phyloP scores from a whole-genome alignment of 2,797 vertebrate genomes.

The Falco novaeseelandiae region DNA sequence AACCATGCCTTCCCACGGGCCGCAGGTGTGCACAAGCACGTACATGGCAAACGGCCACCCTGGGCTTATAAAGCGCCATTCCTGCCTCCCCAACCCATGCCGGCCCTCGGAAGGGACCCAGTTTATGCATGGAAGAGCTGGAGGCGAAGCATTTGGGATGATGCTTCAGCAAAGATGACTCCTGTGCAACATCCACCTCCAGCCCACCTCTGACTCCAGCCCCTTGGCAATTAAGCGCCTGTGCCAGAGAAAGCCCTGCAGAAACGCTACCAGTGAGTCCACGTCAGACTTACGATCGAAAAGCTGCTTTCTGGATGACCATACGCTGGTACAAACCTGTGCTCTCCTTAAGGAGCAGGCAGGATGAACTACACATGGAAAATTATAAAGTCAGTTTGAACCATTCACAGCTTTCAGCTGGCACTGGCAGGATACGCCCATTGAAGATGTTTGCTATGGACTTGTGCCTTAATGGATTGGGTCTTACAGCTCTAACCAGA shows the following conservation, averaged over 20 bases:
- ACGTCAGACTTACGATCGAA: not conserved
- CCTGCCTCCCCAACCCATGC: not conserved
- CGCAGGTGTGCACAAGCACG: too few species aligned
- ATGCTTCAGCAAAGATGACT: not conserved
- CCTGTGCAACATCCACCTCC: not conserved
- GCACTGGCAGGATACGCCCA: not conserved
- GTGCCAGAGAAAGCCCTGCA: not conserved
- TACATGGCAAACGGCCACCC: too few species aligned
- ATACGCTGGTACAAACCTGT: not conserved
- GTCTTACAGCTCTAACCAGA: not conserved
- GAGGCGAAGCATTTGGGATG: not conserved
- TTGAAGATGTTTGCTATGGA: not conserved
- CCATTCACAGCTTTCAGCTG: not conserved
- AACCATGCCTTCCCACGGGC: fast-evolving
- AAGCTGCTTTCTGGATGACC: not conserved
- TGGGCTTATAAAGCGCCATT: not conserved
- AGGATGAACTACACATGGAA: fast-evolving
- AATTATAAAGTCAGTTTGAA: not conserved
- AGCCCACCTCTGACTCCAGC: not conserved
- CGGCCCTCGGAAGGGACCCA: not conserved
- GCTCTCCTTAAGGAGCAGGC: not conserved
- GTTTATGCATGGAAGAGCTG: fast-evolving
- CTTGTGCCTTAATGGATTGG: not conserved
- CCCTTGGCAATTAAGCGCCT: too few species aligned
- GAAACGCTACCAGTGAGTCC: not conserved